Percentiles rank a stretch among this genome's conserved stretches.
Evolutionary conservation across 1,140 invertebrate genomes (phyloP).

Genomic region (Orchestia grillus): DNA sequence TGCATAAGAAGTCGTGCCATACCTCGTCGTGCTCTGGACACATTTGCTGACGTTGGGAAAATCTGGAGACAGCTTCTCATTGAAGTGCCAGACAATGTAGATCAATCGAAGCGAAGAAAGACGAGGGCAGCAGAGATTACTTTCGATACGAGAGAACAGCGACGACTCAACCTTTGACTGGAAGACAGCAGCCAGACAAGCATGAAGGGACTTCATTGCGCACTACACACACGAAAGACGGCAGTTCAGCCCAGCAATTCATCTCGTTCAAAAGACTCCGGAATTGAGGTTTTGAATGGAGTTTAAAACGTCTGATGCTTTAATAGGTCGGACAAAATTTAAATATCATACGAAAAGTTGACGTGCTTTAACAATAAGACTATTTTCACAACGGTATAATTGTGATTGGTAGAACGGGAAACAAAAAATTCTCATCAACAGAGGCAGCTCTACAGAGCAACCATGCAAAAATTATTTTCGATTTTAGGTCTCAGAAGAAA

Average conservation of each 20-base stretch:
- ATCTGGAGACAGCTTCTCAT: constrained; percentile 14
- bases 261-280: background rate
- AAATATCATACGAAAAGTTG: background rate
- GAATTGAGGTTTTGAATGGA: background rate
- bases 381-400: background rate
- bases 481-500: background rate
- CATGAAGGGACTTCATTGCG: background rate
- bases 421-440: background rate
- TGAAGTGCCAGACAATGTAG: constrained; percentile 10
- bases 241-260: background rate
- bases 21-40: background rate
- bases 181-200: background rate
- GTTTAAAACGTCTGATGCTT: background rate
- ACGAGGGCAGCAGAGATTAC: background rate
- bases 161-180: background rate
- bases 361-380: background rate
- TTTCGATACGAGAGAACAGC: background rate
- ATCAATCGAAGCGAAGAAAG: constrained; percentile 11
- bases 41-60: constrained; percentile 27
- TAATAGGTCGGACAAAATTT: background rate
- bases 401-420: background rate
- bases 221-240: background rate
- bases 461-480: background rate
- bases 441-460: background rate
- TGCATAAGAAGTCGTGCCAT: constrained; percentile 42